Conservation (phyloP, 2,113 vertebrate species). For the Rhynchomys soricoides region DNA sequence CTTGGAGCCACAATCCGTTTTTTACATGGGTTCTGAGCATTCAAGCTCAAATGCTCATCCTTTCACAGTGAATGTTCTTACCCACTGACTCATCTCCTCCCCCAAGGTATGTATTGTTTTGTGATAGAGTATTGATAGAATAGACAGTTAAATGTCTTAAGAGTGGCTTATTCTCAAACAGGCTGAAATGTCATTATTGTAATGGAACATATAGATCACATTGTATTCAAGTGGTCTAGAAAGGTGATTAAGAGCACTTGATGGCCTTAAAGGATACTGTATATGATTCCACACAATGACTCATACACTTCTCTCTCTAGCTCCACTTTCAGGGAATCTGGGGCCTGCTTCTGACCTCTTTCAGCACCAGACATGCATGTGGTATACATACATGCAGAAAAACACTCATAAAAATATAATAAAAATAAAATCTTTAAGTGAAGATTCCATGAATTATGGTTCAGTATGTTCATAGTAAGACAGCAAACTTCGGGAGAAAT, state of each 20-base stretch:
- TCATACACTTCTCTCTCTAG: neutral
- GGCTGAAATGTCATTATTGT: neutral
- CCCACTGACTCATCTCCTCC: too few relatives aligned
- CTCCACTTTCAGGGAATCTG: too few relatives aligned
- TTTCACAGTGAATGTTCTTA: too few relatives aligned
- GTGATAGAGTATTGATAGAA: too few relatives aligned
- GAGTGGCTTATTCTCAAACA: neutral
- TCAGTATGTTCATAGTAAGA: neutral
- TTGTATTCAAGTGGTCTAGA: neutral
- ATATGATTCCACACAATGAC: neutral
- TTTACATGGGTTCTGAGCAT: too few relatives aligned
- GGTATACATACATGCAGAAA: neutral
- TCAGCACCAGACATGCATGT: neutral
- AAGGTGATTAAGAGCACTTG: neutral
- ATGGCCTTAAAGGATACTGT: neutral
- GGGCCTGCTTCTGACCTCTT: neutral
- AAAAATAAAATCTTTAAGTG: neutral
- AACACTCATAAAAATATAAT: neutral
- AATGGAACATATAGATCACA: neutral
- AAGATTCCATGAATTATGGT: neutral
- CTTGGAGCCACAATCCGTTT: too few relatives aligned
- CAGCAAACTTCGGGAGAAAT: neutral
- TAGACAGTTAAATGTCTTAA: too few relatives aligned
- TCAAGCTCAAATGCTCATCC: too few relatives aligned
- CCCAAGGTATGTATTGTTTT: too few relatives aligned